Evolutionary conservation across 1,140 invertebrate genomes (phyloP), one percentile per base, ranked within the genome.

Genomic region (Leptinotarsa defecta): DNA sequence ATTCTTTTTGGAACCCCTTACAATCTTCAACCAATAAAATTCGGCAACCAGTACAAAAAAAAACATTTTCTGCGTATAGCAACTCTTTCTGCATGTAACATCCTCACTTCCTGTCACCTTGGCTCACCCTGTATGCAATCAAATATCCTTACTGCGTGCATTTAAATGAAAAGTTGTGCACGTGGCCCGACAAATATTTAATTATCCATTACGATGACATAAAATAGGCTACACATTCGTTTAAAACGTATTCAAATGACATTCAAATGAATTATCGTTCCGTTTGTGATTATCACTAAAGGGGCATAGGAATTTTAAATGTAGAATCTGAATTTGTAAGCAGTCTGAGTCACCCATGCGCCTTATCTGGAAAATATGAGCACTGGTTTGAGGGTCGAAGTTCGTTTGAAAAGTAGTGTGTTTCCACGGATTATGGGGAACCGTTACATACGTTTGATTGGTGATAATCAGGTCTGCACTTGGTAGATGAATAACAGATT

Each of bases 191-290:
- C n/a, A 43, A 68, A 43, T 43, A 48, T 43, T 43, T 19, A 68
- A 68, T 68, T 43, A 19, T 68, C 17, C 19, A 68, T 19, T 43
- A 19, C 15, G 13, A 68, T n/a, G 24, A 68, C 34, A 43, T 43
- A 43, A 43, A 43, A 43, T 43, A 43, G 17, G 24, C 17, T 69
- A 17, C 22, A 48, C n/a, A 71, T 71, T 48, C 48, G 43, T 68
- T 68, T 48, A 13, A 68, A 71, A 20, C 48, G 34, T 71, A 71
- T 71, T 71, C 69, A 71, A 71, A 71, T 57, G 48, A 27, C 48
- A 71, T 71, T 71, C 69, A 71, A 71, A 71, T 52, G 48, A 22
- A 71, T 71, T 71, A 71, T 65, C 48, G 69, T 61, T 68, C 15
- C 15, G n/a, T 43, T 13, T 43, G 34, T 68, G 27, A 68, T 68